phyloP scores from a whole-genome alignment of 2,888 invertebrate species.

The Clitarchus hookeri region DNA sequence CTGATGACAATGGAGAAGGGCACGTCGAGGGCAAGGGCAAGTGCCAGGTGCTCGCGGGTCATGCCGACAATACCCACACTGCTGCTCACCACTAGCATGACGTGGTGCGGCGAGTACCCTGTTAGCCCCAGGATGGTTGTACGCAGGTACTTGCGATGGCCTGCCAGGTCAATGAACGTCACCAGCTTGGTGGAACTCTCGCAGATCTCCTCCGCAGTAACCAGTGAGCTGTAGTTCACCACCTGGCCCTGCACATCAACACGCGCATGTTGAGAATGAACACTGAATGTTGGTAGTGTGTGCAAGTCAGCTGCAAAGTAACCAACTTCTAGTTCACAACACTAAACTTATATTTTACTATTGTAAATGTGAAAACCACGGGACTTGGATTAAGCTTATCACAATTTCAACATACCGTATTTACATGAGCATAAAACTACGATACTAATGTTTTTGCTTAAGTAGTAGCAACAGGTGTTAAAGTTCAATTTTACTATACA shows the following conservation, averaged over 20 bases:
- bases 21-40: conserved; percentile 77
- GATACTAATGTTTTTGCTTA: too few relatives aligned
- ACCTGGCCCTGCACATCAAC: conserved; percentile 67
- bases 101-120: conserved; percentile 91
- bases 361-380: too few relatives aligned
- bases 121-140: conserved; percentile 95
- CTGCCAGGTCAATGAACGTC: conserved; percentile 94
- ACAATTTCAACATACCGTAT: too few relatives aligned
- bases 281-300: too few relatives aligned
- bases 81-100: conserved; percentile 83
- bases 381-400: too few relatives aligned
- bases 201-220: conserved; percentile 92
- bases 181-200: conserved; percentile 91
- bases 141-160: conserved; percentile 92
- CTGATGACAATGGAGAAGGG: conserved; percentile 94
- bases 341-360: too few relatives aligned
- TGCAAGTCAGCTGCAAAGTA: too few relatives aligned
- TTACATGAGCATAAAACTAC: too few relatives aligned
- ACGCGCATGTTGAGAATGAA: neutral
- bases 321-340: too few relatives aligned
- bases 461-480: too few relatives aligned
- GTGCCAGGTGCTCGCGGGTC: conserved; percentile 89
- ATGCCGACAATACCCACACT: conserved; percentile 79
- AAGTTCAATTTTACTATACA: too few relatives aligned
- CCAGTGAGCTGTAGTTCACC: conserved; percentile 82